A percentile compares a stretch with the other conserved stretches of the same genome.
These are phyloP conservation scores for Menura novaehollandiae DNA, from an alignment of 2,113 vertebrate species.

Conservation along the genomic window DNA sequence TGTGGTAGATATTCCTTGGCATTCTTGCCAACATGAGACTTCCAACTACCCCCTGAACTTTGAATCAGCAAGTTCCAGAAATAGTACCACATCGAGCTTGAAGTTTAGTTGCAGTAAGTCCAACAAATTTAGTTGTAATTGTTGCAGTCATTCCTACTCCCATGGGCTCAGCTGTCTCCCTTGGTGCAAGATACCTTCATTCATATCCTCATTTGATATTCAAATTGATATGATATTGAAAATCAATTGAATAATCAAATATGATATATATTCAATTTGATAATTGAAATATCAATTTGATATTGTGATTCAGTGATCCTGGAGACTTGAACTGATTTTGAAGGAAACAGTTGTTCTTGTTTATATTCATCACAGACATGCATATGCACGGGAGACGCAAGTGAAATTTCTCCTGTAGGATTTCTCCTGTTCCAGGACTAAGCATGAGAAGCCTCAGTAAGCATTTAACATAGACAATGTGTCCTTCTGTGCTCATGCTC, in stretches of 20 bases:
- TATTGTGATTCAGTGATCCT: background rate
- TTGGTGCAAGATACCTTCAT: background rate
- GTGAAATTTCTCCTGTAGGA: background rate
- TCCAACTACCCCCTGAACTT: background rate
- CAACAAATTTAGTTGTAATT: background rate
- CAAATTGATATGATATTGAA: too few relatives aligned
- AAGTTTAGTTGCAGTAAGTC: background rate
- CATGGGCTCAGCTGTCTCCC: background rate
- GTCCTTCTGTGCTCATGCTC: background rate
- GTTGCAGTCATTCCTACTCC: background rate
- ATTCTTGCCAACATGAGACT: background rate
- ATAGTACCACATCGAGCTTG: accelerated
- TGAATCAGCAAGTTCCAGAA: background rate
- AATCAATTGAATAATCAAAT: too few relatives aligned
- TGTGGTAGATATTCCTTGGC: background rate
- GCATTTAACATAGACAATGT: background rate
- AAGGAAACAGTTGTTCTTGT: background rate
- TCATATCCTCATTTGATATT: background rate
- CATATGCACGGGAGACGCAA: background rate
- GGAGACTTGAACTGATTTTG: background rate
- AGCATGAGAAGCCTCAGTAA: background rate
- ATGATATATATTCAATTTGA: too few relatives aligned
- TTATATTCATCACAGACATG: background rate
- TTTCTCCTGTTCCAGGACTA: background rate
- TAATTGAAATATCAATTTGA: too few relatives aligned